A percentile compares a stretch with the other conserved stretches of the same genome.
These are phyloP conservation scores for Patiria miniata DNA, from an alignment of 35 echinoderm and acorn worm species.

Conservation along the genomic window DNA sequence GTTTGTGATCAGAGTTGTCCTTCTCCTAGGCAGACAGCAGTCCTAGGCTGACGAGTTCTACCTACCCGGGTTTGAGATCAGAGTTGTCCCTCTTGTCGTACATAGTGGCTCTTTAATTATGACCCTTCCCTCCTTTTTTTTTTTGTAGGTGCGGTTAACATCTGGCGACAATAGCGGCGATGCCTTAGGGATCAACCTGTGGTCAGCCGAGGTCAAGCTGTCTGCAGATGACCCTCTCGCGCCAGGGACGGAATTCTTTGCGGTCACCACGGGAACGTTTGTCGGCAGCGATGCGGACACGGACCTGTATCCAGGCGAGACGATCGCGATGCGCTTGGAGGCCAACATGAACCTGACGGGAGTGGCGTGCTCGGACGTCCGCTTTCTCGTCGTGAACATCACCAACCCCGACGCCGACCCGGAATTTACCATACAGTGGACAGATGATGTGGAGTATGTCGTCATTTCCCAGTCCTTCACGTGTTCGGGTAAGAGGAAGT, in stretches of 20 bases:
- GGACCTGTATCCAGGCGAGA: constrained; percentile 33
- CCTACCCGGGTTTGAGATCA: neutral
- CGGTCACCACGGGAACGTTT: neutral
- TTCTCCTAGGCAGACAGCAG: no score
- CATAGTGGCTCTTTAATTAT: neutral
- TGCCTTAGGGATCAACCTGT: constrained; percentile 58
- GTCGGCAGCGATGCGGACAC: constrained; percentile 1
- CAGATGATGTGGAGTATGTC: neutral
- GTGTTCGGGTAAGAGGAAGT: constrained; percentile 43
- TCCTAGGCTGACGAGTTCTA: no score
- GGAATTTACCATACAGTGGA: constrained; percentile 72
- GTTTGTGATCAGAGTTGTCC: no score
- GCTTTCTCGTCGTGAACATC: constrained; percentile 66
- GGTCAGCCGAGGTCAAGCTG: constrained; percentile 63
- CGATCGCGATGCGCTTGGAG: neutral
- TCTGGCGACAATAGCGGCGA: constrained; percentile 43
- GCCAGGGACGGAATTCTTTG: constrained; percentile 6
- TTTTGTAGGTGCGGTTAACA: constrained; percentile 36
- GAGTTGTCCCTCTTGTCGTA: neutral
- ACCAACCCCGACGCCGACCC: constrained; percentile 44
- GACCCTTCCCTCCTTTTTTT: neutral
- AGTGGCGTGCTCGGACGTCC: constrained; percentile 41
- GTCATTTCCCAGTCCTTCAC: constrained; percentile 35
- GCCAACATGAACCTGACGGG: constrained; percentile 44
- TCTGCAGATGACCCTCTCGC: constrained; percentile 31